Evolutionary conservation across 1,140 invertebrate species (phyloP).

Genomic region (Penaeus indicus): DNA sequence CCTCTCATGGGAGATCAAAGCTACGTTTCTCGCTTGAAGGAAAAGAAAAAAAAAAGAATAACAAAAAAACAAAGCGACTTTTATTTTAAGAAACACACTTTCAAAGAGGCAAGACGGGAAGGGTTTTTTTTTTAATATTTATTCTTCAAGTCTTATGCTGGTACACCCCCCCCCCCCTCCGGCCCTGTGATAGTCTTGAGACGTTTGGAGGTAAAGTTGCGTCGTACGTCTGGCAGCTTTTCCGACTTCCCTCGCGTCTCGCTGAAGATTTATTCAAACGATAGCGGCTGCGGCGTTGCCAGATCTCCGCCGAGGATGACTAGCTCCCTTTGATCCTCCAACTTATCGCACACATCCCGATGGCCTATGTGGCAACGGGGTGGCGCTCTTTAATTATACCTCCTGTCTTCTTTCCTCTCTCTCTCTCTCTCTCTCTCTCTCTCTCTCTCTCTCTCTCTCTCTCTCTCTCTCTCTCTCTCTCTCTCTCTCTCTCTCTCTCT

Average conservation of each 20-base stretch:
- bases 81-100: no score
- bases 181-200: background rate
- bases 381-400: slow-evolving; percentile 49
- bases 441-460: no score
- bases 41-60: background rate
- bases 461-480: no score
- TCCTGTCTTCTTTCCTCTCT: slow-evolving; percentile 30
- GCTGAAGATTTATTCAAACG: slow-evolving; percentile 46
- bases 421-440: slow-evolving; percentile 6
- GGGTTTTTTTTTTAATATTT: no score
- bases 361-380: slow-evolving; percentile 19
- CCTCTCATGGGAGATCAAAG: background rate
- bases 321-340: slow-evolving; percentile 32
- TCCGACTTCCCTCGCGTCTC: slow-evolving; percentile 18
- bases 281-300: slow-evolving; percentile 41
- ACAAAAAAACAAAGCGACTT: no score
- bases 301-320: slow-evolving; percentile 38
- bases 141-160: no score
- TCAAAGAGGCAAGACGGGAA: no score
- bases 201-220: background rate
- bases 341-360: slow-evolving; percentile 34
- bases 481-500: no score
- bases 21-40: background rate
- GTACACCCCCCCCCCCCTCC: no score
- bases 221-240: background rate